These are phyloP conservation scores for Sciurus vulgaris DNA, from an alignment of 2,797 vertebrate genomes.

Conservation along the genomic window DNA sequence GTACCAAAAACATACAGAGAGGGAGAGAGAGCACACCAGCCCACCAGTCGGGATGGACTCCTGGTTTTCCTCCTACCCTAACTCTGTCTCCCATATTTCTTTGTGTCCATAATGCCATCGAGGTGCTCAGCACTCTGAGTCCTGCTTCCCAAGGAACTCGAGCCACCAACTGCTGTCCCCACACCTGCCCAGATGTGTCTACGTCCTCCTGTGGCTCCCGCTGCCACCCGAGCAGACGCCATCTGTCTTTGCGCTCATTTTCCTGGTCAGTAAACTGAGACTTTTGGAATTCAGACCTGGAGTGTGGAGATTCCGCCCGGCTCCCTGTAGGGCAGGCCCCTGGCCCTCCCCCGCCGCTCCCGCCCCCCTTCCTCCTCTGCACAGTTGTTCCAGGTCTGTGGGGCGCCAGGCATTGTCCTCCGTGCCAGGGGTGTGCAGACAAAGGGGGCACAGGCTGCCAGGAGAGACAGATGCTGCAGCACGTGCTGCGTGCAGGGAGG, in stretches of 20 bases:
- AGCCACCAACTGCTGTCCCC: neutral
- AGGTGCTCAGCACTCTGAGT: neutral
- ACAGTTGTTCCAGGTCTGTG: slow-evolving; percentile 54
- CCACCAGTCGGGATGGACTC: neutral
- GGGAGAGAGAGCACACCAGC: no score
- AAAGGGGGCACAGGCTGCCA: neutral
- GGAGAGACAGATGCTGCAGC: slow-evolving; percentile 55
- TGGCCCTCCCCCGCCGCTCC: accelerated
- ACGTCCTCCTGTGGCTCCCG: accelerated
- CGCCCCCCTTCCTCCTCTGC: neutral
- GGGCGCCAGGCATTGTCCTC: slow-evolving; percentile 68
- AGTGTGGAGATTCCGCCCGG: accelerated
- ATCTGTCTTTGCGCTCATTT: accelerated
- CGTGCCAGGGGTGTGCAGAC: neutral
- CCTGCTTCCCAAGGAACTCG: neutral
- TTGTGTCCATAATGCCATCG: no score
- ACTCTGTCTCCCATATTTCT: neutral
- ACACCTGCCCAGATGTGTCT: neutral
- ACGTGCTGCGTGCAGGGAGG: neutral
- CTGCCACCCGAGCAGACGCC: accelerated
- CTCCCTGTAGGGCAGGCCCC: neutral
- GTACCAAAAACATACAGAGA: no score
- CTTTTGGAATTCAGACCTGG: accelerated
- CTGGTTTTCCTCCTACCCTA: accelerated
- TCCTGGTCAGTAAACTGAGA: neutral